Evolutionary conservation across 2,797 vertebrate species (phyloP), one percentile per base, ranked within the genome.

Genomic region (Nothura maculosa): DNA sequence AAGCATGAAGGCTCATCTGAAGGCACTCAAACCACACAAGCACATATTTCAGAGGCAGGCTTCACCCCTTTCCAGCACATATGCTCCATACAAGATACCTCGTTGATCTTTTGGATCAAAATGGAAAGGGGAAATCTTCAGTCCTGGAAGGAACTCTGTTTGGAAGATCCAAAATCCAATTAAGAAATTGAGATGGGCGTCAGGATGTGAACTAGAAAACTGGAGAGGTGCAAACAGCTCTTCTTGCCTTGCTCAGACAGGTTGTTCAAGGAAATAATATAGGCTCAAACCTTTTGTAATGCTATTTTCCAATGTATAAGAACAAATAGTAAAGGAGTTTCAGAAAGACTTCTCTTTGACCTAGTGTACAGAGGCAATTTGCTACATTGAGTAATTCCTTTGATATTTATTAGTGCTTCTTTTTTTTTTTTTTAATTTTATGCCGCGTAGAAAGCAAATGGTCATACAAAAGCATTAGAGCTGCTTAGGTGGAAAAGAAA

Each of bases 291-390:
- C 10, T 75, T 92, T 86, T 73, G 20, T 75, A 66, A 69, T 38
- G 38, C 1, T 86, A 27, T 91, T 85, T 87, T 54, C 38, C 32
- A 74, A 60, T 47, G 16, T 50, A 79, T 61, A 76, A 78, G 70
- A 86, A 30, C 8, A 88, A 88, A 91, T 22, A 81, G 21, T 47
- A 61, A 75, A 68, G 47, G 27, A 12, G 10, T 72, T 86, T 88
- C 70, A 84, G 60, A 88, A 90, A 76, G 27, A 8, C 9, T 25
- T 91, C 85, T 78, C 21, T 89, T 89, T 92, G 89, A 83, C 61
- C 76, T 93, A 54, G 18, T 62, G 62, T 42, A 36, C 76, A 81
- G 43, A 87, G 22, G 15, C 12, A 80, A 81, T 94, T 91, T 93
- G 32, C 34, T 77, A 84, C 90, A 28, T 21, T 73, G 25, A 88